Percentiles rank a stretch among this genome's conserved stretches.
Conservation (phyloP, 2,888 invertebrate genomes). For the Punctoribates punctum region DNA sequence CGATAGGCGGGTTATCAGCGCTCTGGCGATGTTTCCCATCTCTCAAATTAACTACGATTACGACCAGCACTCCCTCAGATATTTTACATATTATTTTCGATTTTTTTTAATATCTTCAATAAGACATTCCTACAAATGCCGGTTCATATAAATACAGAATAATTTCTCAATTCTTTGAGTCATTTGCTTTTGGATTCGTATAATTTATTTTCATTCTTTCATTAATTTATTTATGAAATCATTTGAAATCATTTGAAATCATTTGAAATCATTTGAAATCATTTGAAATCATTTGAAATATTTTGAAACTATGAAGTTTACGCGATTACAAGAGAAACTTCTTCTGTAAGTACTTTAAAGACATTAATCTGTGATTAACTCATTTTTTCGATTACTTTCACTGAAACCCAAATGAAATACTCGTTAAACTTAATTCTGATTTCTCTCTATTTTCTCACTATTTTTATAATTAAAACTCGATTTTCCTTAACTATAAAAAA, state of each 20-base stretch:
- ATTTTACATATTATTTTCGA: background rate
- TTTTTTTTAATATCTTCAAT: background rate
- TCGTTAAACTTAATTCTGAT: too few species aligned
- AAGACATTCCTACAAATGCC: constrained; percentile 25
- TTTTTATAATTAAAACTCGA: too few species aligned
- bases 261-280: background rate
- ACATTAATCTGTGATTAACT: background rate
- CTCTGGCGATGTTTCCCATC: background rate
- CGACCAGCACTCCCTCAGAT: background rate
- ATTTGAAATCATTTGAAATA: background rate
- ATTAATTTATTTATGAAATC: background rate
- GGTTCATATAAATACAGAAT: background rate
- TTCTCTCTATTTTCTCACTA: too few species aligned
- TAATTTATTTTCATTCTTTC: background rate
- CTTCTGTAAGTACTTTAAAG: constrained; percentile 7
- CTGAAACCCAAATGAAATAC: background rate
- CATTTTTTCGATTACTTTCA: background rate
- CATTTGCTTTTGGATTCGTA: background rate
- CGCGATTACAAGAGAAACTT: constrained; percentile 13
- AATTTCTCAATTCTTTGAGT: background rate
- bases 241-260: background rate
- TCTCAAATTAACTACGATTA: background rate
- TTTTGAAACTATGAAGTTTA: constrained; percentile 22
- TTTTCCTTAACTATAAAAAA: too few species aligned
- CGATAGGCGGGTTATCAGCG: constrained; percentile 21